phyloP scores from a whole-genome alignment of 2,888 invertebrate genomes.

The Leucoma salicis region DNA sequence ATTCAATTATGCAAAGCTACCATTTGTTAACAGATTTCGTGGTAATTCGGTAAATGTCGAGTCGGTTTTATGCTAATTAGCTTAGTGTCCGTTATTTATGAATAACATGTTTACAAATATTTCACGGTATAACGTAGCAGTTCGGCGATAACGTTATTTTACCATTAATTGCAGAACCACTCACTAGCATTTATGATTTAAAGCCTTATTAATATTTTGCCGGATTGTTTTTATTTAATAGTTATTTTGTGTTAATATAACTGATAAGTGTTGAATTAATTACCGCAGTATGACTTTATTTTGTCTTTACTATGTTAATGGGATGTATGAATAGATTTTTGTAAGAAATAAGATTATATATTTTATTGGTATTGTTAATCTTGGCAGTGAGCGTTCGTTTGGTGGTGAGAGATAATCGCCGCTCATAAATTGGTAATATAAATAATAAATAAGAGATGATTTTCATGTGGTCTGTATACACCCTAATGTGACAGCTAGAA shows the following conservation, averaged over 20 bases:
- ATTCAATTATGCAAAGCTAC: conserved; percentile 78
- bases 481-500: too few species aligned
- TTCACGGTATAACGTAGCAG: conserved; percentile 55
- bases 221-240: conserved; percentile 59
- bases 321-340: too few species aligned
- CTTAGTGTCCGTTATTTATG: conserved; percentile 76
- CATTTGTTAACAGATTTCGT: conserved; percentile 80
- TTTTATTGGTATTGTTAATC: too few species aligned
- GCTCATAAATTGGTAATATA: too few species aligned
- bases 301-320: conserved; percentile 19
- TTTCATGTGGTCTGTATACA: too few species aligned
- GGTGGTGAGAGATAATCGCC: too few species aligned
- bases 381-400: too few species aligned
- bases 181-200: conserved; percentile 68
- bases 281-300: conserved; percentile 22
- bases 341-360: too few species aligned
- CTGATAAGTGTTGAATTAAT: conserved; percentile 37
- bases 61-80: conserved; percentile 77
- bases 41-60: conserved; percentile 70
- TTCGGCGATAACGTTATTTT: conserved; percentile 66
- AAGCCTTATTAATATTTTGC: conserved; percentile 56
- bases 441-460: too few species aligned
- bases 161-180: conserved; percentile 75
- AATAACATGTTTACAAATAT: conserved; percentile 67
- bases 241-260: conserved; percentile 67